phyloP scores from a whole-genome alignment of 64 coral and sea anemone genomes.

The Orbicella faveolata region DNA sequence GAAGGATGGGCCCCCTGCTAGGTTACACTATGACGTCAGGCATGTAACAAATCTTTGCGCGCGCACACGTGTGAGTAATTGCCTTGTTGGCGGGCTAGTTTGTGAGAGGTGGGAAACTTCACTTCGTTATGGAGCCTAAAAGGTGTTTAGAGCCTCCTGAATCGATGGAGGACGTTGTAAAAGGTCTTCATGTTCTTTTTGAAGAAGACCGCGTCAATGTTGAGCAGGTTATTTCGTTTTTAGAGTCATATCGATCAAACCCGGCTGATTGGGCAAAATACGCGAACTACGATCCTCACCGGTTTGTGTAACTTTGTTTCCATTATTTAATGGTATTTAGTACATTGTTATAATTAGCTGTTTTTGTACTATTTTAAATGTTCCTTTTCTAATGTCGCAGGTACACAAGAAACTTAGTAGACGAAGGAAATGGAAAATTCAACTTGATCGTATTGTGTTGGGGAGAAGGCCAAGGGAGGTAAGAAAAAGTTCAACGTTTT shows the following conservation, averaged over 20 bases:
- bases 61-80: background rate
- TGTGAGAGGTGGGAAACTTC: background rate
- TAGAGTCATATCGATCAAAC: constrained; percentile 80
- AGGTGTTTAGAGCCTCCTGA: constrained; percentile 58
- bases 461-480: constrained; percentile 98
- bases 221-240: constrained; percentile 75
- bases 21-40: background rate
- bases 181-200: constrained; percentile 75
- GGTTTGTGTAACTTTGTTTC: constrained; percentile 31
- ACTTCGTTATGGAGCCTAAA: constrained; percentile 30
- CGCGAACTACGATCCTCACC: constrained; percentile 89
- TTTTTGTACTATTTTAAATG: background rate
- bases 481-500: background rate
- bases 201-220: constrained; percentile 79
- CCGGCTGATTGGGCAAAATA: constrained; percentile 78
- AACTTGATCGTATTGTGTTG: constrained; percentile 96
- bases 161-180: constrained; percentile 66
- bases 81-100: too few species aligned
- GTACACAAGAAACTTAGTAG: constrained; percentile 94
- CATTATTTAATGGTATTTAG: background rate
- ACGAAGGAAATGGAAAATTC: constrained; percentile 97
- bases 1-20: background rate
- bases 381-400: constrained; percentile 5
- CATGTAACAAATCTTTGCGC: background rate
- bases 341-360: background rate